phyloP scores from a whole-genome alignment of 2,113 vertebrate genomes.

The Desmodus rotundus region DNA sequence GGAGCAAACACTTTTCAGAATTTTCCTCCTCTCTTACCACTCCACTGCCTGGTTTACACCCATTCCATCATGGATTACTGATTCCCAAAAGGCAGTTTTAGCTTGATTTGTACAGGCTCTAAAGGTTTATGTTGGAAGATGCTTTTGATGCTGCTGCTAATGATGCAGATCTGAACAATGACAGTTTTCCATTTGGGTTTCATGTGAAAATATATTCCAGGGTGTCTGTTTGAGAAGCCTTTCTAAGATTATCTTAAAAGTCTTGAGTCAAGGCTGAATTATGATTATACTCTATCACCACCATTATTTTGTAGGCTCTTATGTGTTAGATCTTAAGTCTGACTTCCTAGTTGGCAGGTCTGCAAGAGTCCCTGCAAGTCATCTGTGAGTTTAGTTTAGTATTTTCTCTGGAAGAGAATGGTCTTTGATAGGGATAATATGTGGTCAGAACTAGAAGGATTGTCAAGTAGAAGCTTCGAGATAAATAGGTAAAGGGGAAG shows the following conservation, averaged over 20 bases:
- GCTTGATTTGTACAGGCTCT: neutral
- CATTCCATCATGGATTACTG: neutral
- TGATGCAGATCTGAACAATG: neutral
- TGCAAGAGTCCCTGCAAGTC: neutral
- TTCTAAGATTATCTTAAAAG: neutral
- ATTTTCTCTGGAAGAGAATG: neutral
- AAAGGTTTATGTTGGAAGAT: neutral
- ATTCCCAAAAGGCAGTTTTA: neutral
- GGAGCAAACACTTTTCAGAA: neutral
- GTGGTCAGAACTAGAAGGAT: neutral
- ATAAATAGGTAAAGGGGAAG: neutral
- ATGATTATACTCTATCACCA: neutral
- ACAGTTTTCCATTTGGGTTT: neutral
- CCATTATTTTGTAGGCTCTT: neutral
- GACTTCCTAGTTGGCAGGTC: neutral
- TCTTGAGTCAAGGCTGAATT: neutral
- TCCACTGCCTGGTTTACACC: neutral
- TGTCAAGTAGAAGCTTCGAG: neutral
- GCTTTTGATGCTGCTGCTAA: neutral
- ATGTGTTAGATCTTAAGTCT: neutral
- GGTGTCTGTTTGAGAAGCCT: neutral
- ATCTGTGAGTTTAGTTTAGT: neutral
- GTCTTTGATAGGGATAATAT: neutral
- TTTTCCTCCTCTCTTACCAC: neutral
- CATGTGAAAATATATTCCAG: neutral